Percentiles rank a stretch among this genome's conserved stretches.
phyloP scores from a whole-genome alignment of 2,797 vertebrate genomes.

The Poecilia picta region DNA sequence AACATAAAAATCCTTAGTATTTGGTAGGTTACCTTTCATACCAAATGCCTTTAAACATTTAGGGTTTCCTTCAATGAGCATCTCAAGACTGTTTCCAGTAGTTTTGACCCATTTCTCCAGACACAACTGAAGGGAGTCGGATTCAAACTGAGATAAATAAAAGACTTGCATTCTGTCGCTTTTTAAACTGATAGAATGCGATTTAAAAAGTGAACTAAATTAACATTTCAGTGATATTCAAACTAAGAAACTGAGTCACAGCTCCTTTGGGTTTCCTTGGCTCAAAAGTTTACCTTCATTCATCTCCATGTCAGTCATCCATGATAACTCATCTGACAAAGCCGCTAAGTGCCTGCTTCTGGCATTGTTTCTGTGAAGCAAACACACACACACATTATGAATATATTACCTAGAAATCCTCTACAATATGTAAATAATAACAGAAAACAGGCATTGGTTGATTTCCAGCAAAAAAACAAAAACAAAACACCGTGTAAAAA shows the following conservation, averaged over 20 bases:
- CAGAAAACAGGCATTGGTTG: not conserved
- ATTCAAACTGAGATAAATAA: not conserved
- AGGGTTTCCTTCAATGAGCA: no score
- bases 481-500: not conserved
- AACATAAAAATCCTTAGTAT: not conserved
- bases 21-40: not conserved
- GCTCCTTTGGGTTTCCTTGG: not conserved
- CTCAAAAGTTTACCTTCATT: not conserved
- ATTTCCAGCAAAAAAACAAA: not conserved
- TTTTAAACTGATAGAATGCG: not conserved
- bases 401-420: not conserved
- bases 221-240: not conserved
- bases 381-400: not conserved
- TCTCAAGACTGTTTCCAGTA: not conserved
- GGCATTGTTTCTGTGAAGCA: not conserved
- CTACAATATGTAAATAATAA: not conserved
- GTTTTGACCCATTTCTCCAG: not conserved
- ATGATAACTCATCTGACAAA: not conserved
- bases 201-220: not conserved
- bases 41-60: no score
- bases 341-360: not conserved
- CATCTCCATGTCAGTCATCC: not conserved
- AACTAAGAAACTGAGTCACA: not conserved
- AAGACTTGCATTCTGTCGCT: not conserved
- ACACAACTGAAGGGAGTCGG: not conserved